A percentile compares a stretch with the other conserved stretches of the same genome.
phyloP scores from a whole-genome alignment of 2,113 vertebrate genomes.

The Poecilia latipinna region DNA sequence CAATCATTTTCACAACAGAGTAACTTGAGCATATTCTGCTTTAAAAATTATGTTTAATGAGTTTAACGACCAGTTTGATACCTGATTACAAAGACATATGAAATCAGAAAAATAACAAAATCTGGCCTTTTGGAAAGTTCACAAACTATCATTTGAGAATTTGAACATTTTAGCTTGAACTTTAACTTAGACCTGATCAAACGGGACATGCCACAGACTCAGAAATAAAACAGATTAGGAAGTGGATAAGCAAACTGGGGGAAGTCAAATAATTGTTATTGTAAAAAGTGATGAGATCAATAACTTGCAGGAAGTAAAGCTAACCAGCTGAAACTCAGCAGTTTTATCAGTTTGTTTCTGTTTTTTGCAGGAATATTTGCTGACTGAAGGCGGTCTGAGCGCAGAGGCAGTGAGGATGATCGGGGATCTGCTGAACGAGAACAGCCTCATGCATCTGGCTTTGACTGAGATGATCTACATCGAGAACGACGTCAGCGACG shows the following conservation, averaged over 20 bases:
- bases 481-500: constrained; percentile 68
- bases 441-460: constrained; percentile 66
- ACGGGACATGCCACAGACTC: too few species aligned
- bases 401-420: constrained; percentile 70
- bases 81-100: not conserved
- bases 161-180: not conserved
- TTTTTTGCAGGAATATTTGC: constrained; percentile 69
- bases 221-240: not conserved
- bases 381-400: constrained; percentile 58
- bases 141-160: not conserved
- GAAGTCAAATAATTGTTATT: not conserved
- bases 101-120: not conserved
- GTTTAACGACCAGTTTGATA: not conserved
- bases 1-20: not conserved
- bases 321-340: not conserved
- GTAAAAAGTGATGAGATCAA: not conserved
- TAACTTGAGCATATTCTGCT: not conserved
- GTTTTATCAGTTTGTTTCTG: not conserved
- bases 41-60: not conserved
- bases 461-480: constrained; percentile 71
- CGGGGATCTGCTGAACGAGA: constrained; percentile 75
- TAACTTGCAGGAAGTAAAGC: not conserved
- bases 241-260: not conserved
- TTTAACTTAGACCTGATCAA: too few species aligned
- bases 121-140: not conserved